These are phyloP conservation scores for Mesocricetus auratus DNA, from an alignment of 2,113 vertebrate genomes.

Conservation along the genomic window DNA sequence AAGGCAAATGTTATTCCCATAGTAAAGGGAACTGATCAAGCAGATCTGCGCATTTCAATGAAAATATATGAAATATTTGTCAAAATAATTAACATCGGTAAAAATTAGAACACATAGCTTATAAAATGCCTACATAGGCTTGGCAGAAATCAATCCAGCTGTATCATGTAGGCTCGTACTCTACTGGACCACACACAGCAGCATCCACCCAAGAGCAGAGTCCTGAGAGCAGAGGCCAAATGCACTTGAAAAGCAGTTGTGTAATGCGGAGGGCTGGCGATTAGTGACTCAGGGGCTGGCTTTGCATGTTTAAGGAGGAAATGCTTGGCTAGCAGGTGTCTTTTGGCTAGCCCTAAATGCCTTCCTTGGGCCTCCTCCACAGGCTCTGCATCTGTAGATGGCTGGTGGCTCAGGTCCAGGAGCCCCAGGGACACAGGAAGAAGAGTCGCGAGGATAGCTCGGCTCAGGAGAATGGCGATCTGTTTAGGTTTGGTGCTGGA, in stretches of 20 bases:
- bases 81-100: conserved; percentile 82
- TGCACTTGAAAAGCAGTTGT: conserved; percentile 70
- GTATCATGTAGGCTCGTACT: conserved; percentile 38
- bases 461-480: not conserved
- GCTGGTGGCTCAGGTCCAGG: not conserved
- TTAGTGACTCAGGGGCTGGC: conserved; percentile 38
- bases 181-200: conserved; percentile 59
- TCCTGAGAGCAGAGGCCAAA: conserved; percentile 5
- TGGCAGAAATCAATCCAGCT: conserved; percentile 77
- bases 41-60: conserved; percentile 80
- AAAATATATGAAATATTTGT: conserved; percentile 82
- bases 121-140: conserved; percentile 81
- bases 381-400: conserved; percentile 47
- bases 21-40: conserved; percentile 67
- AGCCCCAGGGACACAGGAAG: not conserved
- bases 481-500: conserved; percentile 42
- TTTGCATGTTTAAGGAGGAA: conserved; percentile 60
- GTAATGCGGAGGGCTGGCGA: conserved; percentile 50
- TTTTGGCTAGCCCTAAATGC: conserved; percentile 57
- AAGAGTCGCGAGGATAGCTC: not conserved
- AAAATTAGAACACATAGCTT: conserved; percentile 80
- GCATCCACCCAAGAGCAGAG: not conserved
- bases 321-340: conserved; percentile 39
- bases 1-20: conserved; percentile 80
- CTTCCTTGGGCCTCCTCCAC: conserved; percentile 36